A percentile compares a stretch with the other conserved stretches of the same genome.
These are phyloP conservation scores for Drosophila sturtevanti DNA, from an alignment of 1,140 invertebrate genomes.

Conservation along the genomic window DNA sequence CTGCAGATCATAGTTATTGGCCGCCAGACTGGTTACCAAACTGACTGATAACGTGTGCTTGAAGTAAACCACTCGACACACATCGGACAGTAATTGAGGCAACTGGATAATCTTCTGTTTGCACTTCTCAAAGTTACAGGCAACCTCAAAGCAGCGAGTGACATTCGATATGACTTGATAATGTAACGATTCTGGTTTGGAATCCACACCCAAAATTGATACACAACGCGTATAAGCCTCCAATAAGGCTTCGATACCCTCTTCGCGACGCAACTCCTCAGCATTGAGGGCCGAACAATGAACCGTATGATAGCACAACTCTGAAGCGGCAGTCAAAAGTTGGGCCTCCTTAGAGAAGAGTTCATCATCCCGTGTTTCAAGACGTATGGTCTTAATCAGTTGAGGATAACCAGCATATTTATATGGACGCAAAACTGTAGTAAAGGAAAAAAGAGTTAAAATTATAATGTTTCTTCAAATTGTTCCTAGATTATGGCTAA, in stretches of 20 bases:
- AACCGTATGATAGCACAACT: constrained; percentile 98
- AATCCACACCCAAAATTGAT: constrained; percentile 91
- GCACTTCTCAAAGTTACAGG: constrained; percentile 96
- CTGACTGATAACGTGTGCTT: constrained; percentile 84
- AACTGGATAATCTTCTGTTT: constrained; percentile 94
- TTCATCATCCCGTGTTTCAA: constrained; percentile 96
- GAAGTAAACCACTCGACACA: constrained; percentile 95
- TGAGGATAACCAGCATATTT: constrained; percentile 99
- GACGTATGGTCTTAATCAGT: constrained; percentile 96
- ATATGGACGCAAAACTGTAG: constrained; percentile 94
- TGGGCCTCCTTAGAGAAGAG: constrained; percentile 95
- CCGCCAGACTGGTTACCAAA: constrained; percentile 80
- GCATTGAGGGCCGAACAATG: constrained; percentile 98
- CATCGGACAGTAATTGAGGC: constrained; percentile 92
- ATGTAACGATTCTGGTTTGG: constrained; percentile 90
- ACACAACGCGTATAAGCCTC: constrained; percentile 96
- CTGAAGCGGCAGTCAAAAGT: constrained; percentile 94
- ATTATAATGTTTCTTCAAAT: constrained; percentile 94
- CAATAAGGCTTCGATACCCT: constrained; percentile 93
- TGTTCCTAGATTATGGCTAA: constrained; percentile 82
- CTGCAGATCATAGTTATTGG: constrained; percentile 89
- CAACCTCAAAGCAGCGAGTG: constrained; percentile 95
- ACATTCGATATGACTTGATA: constrained; percentile 97
- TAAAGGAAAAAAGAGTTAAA: constrained; percentile 1
- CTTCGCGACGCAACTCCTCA: constrained; percentile 97